A percentile compares a stretch with the other conserved stretches of the same genome.
These are phyloP conservation scores for Silvanus unidentatus DNA, from an alignment of 2,888 invertebrate species.

Conservation along the genomic window DNA sequence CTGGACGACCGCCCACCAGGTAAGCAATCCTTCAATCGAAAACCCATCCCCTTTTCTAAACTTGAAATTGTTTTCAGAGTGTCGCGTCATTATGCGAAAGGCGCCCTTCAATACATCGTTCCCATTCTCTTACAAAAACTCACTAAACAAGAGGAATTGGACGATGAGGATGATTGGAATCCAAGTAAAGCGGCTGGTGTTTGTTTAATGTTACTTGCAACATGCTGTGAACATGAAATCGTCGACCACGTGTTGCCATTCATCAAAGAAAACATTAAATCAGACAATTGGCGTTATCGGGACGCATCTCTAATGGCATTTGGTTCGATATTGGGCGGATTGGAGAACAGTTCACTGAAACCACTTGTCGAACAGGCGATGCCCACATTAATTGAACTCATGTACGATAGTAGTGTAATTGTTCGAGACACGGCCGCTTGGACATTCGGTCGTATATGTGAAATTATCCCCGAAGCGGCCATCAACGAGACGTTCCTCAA, in stretches of 20 bases:
- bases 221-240: slow-evolving; percentile 95
- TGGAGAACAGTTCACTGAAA: slow-evolving; percentile 80
- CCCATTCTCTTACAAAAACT: slow-evolving; percentile 91
- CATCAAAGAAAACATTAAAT: slow-evolving; percentile 74
- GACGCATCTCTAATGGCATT: slow-evolving; percentile 99
- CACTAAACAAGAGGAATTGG: slow-evolving; percentile 94
- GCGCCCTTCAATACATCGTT: slow-evolving; percentile 89
- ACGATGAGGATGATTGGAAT: slow-evolving; percentile 99
- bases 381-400: slow-evolving; percentile 88
- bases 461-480: slow-evolving; percentile 92
- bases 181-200: slow-evolving; percentile 99
- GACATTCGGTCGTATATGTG: slow-evolving; percentile 92
- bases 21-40: slow-evolving; percentile 14
- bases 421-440: slow-evolving; percentile 97
- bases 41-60: background rate
- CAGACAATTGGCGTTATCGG: slow-evolving; percentile 75
- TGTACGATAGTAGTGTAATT: slow-evolving; percentile 90
- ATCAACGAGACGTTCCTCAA: slow-evolving; percentile 81
- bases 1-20: slow-evolving; percentile 80
- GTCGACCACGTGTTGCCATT: slow-evolving; percentile 2
- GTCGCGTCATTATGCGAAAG: slow-evolving; percentile 96
- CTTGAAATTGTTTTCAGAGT: slow-evolving; percentile 53
- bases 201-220: slow-evolving; percentile 94
- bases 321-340: slow-evolving; percentile 76
- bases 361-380: slow-evolving; percentile 95